Base-by-base conservation (phyloP, 2,797 vertebrate genomes). In the Carduelis carduelis region DNA sequence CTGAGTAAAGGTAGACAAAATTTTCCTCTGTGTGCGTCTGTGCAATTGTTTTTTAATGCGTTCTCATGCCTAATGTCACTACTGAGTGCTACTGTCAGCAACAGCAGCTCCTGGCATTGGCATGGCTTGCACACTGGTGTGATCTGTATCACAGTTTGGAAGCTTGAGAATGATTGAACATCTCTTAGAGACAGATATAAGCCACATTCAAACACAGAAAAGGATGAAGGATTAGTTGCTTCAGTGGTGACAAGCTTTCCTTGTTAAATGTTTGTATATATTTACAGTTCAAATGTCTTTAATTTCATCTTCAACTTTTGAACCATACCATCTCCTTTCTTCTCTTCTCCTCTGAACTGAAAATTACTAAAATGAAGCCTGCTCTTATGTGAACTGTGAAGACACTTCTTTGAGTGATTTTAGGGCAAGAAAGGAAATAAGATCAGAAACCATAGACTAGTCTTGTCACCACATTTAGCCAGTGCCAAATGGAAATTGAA, bases 361-460 rank as follows among this genome's bases (percentile, higher is more conserved):
- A 88, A 68, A 75, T 53, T 44, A n/a, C 75, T 83, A 39, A 75
- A 93, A 56, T 37, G 3, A 86, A 78, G 35, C 17, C 41, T 74
- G 41, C 21, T 79, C 12, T 84, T 82, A 44, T 1, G 8, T 12
- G 53, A 52, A 71, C 22, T 91, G n/a, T 34, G 50, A 93, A 87
- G 81, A 47, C 19, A 30, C 8, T 80, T 69, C 22, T 75, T 57
- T 49, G 32, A 83, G 56, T 64, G 57, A 66, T 84, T 84, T 92
- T 65, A 87, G 64, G 53, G 28, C 30, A 70, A 68, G 12, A 44
- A 77, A 32, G 72, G 50, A 89, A 90, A 65, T 16, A 87, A 89
- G 68, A 85, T 60, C 44, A 84, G 75, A 94, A 94, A 95, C 59
- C 56, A 68, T 30, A 78, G 49, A 47, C 57, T 77, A 83, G 34